Conservation (phyloP, 2,113 vertebrate species). For the Puntigrus tetrazona region DNA sequence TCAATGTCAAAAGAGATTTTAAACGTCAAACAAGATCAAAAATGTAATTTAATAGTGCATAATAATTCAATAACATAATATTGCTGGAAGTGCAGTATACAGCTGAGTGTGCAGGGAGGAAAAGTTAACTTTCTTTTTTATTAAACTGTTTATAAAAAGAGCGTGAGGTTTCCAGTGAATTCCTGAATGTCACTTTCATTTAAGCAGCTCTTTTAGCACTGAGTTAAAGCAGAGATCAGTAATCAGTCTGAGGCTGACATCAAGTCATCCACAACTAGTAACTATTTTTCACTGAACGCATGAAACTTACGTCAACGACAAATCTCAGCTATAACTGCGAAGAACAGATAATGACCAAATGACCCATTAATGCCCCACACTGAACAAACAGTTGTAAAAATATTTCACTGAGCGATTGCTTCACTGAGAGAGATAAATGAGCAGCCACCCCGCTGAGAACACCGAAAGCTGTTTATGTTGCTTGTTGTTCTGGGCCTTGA, state of each 20-base stretch:
- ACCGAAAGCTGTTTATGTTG: conserved; percentile 38
- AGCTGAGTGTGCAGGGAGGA: background rate
- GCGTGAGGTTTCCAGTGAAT: background rate
- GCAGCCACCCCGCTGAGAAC: background rate
- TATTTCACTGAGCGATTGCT: conserved; percentile 19
- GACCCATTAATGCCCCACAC: conserved; percentile 5
- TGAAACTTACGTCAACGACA: background rate
- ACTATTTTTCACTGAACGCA: background rate
- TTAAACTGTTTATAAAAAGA: background rate
- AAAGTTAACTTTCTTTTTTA: background rate
- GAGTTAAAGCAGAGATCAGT: conserved; percentile 25
- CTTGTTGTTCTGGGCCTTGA: conserved; percentile 19
- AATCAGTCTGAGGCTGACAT: conserved; percentile 5
- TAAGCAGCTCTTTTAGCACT: background rate
- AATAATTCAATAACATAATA: background rate
- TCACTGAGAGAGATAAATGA: conserved; percentile 32
- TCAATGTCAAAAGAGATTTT: background rate
- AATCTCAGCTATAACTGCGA: background rate
- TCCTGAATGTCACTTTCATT: background rate
- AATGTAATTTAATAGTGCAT: background rate
- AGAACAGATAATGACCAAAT: conserved; percentile 22
- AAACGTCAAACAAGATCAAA: background rate
- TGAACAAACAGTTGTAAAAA: conserved; percentile 18
- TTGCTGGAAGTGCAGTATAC: background rate
- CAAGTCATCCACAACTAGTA: conserved; percentile 16